Conservation (phyloP, 2,888 invertebrate genomes). For the Melitaea athalia region DNA sequence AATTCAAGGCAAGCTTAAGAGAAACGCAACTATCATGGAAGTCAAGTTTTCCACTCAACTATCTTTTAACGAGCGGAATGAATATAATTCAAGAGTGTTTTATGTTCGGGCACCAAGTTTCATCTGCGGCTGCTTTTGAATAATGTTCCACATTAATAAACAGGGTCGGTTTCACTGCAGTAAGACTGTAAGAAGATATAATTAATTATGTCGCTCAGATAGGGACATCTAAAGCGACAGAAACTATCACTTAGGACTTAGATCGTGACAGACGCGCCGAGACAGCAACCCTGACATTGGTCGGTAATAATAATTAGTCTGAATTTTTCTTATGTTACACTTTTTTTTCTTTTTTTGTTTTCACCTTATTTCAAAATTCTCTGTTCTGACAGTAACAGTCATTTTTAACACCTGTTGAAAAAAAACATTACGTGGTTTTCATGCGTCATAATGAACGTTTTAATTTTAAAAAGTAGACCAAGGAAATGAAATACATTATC, state of each 20-base stretch:
- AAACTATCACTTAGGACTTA: constrained; percentile 64
- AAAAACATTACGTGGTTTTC: neutral
- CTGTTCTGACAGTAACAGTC: neutral
- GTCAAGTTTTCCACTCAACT: constrained; percentile 63
- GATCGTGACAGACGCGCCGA: constrained; percentile 20
- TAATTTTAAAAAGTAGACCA: constrained; percentile 5
- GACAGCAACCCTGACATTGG: neutral
- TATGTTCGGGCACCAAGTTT: constrained; percentile 61
- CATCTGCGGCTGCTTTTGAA: constrained; percentile 74
- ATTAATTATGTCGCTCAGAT: constrained; percentile 68
- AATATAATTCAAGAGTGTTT: constrained; percentile 65
- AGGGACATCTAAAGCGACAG: constrained; percentile 53
- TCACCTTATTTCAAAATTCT: neutral
- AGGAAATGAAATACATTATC: constrained; percentile 13
- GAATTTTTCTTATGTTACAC: neutral
- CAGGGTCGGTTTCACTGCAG: constrained; percentile 64
- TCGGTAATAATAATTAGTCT: neutral
- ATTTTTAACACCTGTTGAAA: neutral
- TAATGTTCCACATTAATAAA: constrained; percentile 78
- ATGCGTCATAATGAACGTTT: constrained; percentile 11
- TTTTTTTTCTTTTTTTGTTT: neutral
- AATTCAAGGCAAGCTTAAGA: constrained; percentile 35
- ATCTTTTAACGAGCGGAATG: constrained; percentile 51
- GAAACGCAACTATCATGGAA: constrained; percentile 57
- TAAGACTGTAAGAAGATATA: constrained; percentile 65